These are phyloP conservation scores for Pseudomyrmex concolor DNA, from an alignment of 1,140 invertebrate species.

Conservation along the genomic window DNA sequence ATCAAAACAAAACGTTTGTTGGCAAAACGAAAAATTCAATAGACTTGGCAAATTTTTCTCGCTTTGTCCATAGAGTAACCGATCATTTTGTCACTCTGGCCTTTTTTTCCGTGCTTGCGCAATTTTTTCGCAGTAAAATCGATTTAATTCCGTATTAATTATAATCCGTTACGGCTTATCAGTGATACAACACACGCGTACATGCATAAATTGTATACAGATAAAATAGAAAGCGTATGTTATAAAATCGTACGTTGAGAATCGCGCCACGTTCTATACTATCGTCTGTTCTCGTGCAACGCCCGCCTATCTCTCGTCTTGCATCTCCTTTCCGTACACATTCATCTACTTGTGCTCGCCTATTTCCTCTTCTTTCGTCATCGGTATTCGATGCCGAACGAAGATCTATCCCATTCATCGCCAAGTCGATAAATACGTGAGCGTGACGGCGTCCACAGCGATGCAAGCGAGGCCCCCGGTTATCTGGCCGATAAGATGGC, in stretches of 20 bases:
- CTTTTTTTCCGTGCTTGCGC: slow-evolving; percentile 4
- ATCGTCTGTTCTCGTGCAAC: slow-evolving; percentile 31
- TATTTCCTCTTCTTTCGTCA: slow-evolving; percentile 68
- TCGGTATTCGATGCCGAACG: slow-evolving; percentile 58
- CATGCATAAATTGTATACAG: slow-evolving; percentile 49
- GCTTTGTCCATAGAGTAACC: no score
- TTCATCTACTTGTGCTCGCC: slow-evolving; percentile 58
- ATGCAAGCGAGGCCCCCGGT: not conserved
- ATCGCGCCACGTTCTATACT: slow-evolving; percentile 56
- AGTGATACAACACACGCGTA: slow-evolving; percentile 12
- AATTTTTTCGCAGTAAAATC: not conserved
- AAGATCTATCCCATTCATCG: slow-evolving; percentile 54
- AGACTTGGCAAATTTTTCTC: no score
- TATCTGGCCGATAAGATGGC: slow-evolving; percentile 23
- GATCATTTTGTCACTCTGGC: no score
- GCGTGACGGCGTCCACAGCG: not conserved
- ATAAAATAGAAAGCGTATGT: slow-evolving; percentile 37
- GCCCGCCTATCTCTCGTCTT: not conserved
- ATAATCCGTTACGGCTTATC: slow-evolving; percentile 58
- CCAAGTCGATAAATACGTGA: slow-evolving; percentile 52
- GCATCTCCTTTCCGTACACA: not conserved
- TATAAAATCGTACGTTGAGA: slow-evolving; percentile 14
- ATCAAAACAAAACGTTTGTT: no score
- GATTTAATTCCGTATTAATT: slow-evolving; percentile 50
- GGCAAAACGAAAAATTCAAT: no score